Evolutionary conservation across 1,140 invertebrate genomes (phyloP).

Genomic region (Pseudomyrmex gracilis): DNA sequence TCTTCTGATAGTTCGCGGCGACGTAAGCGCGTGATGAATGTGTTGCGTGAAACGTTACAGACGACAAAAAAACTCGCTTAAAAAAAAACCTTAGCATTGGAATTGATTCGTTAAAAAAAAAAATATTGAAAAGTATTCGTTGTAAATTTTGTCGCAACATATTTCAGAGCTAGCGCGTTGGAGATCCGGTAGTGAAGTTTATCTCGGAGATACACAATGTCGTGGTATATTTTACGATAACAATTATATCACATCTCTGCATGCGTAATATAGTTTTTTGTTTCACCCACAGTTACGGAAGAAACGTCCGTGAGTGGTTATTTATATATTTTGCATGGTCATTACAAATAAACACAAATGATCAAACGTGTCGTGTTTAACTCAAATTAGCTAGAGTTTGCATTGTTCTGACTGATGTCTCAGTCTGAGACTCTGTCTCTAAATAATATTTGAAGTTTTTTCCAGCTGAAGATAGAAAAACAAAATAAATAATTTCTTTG

Average conservation of each 20-base stretch:
- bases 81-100: background rate
- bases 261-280: background rate
- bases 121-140: no score
- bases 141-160: background rate
- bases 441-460: no score
- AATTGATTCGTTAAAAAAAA: background rate
- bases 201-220: background rate
- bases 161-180: background rate
- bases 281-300: no score
- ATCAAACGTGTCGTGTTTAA: background rate
- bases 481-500: no score
- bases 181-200: background rate
- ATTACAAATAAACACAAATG: background rate
- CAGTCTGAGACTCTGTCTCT: no score
- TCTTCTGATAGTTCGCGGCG: background rate
- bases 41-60: background rate
- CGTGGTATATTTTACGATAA: background rate
- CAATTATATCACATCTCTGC: background rate
- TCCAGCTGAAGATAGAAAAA: no score
- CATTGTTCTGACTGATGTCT: background rate
- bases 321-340: no score
- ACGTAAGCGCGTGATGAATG: background rate
- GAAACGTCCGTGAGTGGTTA: background rate
- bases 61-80: background rate
- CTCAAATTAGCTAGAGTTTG: constrained; percentile 9